A percentile compares a stretch with the other conserved stretches of the same genome.
These are phyloP conservation scores for Cyphomyrmex costatus DNA, from an alignment of 1,140 invertebrate genomes.

Conservation along the genomic window DNA sequence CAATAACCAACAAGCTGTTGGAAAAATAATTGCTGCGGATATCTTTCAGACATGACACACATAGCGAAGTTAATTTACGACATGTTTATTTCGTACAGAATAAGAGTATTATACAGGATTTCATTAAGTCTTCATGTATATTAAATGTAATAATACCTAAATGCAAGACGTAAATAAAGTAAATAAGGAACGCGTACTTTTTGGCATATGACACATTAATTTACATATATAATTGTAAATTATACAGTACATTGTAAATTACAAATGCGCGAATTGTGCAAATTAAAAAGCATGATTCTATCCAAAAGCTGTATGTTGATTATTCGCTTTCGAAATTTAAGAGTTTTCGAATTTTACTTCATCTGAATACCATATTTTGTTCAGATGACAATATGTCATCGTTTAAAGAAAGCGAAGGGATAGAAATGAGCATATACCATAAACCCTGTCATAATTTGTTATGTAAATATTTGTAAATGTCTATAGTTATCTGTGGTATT, in stretches of 20 bases:
- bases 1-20: constrained; percentile 86
- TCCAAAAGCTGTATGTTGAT: neutral
- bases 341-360: neutral
- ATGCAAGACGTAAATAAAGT: neutral
- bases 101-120: neutral
- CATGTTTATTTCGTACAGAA: neutral
- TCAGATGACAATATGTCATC: constrained; percentile 46
- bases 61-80: neutral
- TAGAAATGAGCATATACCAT: too few species aligned
- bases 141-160: neutral
- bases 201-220: neutral
- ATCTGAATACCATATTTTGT: neutral
- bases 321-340: neutral
- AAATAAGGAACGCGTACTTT: neutral
- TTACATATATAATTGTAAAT: constrained; percentile 9
- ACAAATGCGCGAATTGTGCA: neutral
- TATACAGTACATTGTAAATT: constrained; percentile 9
- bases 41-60: constrained; percentile 17
- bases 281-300: neutral
- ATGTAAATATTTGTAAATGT: constrained; percentile 72
- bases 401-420: too few species aligned
- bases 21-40: constrained; percentile 77
- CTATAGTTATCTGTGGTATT: constrained; percentile 72
- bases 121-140: neutral
- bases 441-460: constrained; percentile 71